Conservation (phyloP, 1,140 invertebrate species). For the Lepidurus packardi region DNA sequence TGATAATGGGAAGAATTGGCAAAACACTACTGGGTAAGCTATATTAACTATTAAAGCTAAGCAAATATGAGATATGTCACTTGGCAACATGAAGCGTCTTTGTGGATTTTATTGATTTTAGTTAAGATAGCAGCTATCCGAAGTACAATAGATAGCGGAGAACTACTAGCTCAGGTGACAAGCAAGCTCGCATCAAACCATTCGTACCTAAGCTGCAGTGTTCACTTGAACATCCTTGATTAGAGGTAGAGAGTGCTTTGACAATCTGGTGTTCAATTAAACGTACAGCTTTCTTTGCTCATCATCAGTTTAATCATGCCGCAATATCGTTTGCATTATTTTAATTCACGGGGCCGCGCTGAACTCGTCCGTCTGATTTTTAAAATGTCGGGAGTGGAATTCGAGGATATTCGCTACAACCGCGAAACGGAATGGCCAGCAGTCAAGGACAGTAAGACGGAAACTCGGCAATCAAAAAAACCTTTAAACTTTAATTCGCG, state of each 20-base stretch:
- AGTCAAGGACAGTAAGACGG: slow-evolving; percentile 43
- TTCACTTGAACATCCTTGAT: too few species aligned
- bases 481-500: background rate
- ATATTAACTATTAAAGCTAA: too few species aligned
- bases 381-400: slow-evolving; percentile 44
- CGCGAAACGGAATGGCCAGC: slow-evolving; percentile 40
- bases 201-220: too few species aligned
- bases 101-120: too few species aligned
- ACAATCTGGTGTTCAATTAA: background rate
- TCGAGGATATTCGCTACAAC: slow-evolving; percentile 44
- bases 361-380: slow-evolving; percentile 48
- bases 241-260: background rate
- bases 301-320: slow-evolving; percentile 32
- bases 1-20: too few species aligned
- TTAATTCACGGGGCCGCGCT: slow-evolving; percentile 47
- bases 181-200: too few species aligned
- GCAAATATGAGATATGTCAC: too few species aligned
- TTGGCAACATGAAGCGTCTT: too few species aligned
- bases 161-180: too few species aligned
- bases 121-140: too few species aligned
- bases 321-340: slow-evolving; percentile 44
- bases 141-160: too few species aligned
- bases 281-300: background rate
- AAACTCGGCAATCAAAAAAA: background rate
- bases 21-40: too few species aligned